Base-by-base conservation (phyloP, 2,797 vertebrate genomes). In the Lepus oiostolus region DNA sequence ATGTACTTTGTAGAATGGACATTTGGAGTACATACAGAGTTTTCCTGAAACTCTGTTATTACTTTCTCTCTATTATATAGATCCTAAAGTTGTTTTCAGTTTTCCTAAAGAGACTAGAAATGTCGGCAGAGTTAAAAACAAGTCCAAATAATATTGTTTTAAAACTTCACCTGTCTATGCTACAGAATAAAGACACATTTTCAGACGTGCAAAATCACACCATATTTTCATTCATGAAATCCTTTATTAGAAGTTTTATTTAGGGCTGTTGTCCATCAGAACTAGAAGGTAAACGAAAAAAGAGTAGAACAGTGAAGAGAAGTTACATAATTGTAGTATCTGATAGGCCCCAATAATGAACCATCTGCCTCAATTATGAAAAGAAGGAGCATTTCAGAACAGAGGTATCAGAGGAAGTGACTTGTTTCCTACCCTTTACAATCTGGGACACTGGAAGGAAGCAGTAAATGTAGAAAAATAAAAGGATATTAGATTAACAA, bases 391-490 rank as follows among this genome's bases (percentile, higher is more conserved):
- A 42, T 5, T 35, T 87, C 74, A 47, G 28, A 79, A 83, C 28
- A 77, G 42, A 74, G 12, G 5, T 70, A 86, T 79, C 47, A 32
- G 26, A 19, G 60, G 21, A 93, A 77, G 19, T 77, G 32, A 68
- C 91, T 91, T 92, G 83, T 87, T 92, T 92, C 77, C 28, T 70
- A 71, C 30, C 67, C 14, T 92, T 83, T 92, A 68, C 72, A 90
- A 72, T 30, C 54, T 87, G 16, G 30, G 83, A 74, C 50, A 94
- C 42, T 82, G 28, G 81, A 50, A 92, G 5, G 62, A 80, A 72
- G 50, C 19, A 88, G 88, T 89, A 89, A 52, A 54, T 60, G 63
- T 60, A 72, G 74, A 93, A 67, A 22, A 22, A 32, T 74, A 58
- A 86, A 88, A 88, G 12, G 47, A n/a, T 85, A 85, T 72, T 67